These are phyloP conservation scores for Temnothorax rugatulus DNA, from an alignment of 2,888 invertebrate genomes.

Conservation along the genomic window DNA sequence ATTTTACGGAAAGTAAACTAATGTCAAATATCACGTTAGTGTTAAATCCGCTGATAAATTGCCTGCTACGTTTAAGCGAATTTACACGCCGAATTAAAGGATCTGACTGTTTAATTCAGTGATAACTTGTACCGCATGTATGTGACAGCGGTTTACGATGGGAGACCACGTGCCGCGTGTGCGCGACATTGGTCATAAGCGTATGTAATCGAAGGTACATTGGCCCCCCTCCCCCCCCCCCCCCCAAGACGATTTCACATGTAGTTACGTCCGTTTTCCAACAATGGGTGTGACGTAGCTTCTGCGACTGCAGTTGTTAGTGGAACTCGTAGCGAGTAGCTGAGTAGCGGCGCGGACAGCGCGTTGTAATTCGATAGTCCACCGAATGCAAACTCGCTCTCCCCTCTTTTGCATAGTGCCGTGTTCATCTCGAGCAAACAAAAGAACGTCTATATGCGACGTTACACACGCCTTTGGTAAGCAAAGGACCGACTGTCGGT, in stretches of 20 bases:
- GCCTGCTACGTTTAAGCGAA: background rate
- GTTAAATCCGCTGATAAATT: background rate
- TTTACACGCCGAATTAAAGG: conserved; percentile 26
- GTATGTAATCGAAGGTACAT: conserved; percentile 46
- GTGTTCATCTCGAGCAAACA: conserved; percentile 78
- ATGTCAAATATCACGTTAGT: background rate
- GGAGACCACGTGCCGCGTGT: conserved; percentile 46
- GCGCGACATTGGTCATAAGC: conserved; percentile 40
- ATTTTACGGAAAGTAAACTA: background rate
- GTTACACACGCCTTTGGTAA: conserved; percentile 80
- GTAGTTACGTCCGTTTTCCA: conserved; percentile 50
- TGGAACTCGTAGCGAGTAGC: conserved; percentile 21
- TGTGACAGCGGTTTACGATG: conserved; percentile 37
- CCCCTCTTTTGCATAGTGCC: conserved; percentile 67
- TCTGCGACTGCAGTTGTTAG: conserved; percentile 54
- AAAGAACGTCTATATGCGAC: conserved; percentile 77
- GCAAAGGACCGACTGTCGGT: conserved; percentile 72
- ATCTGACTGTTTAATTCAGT: conserved; percentile 27
- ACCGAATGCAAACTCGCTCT: conserved; percentile 73
- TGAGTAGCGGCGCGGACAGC: conserved; percentile 68
- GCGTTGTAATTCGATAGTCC: conserved; percentile 81
- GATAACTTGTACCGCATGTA: conserved; percentile 39
- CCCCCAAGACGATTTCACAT: conserved; percentile 49
- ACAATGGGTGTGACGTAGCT: conserved; percentile 41
- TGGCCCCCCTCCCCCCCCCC: background rate